Percentiles rank a stretch among this genome's conserved stretches.
Evolutionary conservation across 2,888 invertebrate genomes (phyloP).

Genomic region (Yponomeuta cagnagella): DNA sequence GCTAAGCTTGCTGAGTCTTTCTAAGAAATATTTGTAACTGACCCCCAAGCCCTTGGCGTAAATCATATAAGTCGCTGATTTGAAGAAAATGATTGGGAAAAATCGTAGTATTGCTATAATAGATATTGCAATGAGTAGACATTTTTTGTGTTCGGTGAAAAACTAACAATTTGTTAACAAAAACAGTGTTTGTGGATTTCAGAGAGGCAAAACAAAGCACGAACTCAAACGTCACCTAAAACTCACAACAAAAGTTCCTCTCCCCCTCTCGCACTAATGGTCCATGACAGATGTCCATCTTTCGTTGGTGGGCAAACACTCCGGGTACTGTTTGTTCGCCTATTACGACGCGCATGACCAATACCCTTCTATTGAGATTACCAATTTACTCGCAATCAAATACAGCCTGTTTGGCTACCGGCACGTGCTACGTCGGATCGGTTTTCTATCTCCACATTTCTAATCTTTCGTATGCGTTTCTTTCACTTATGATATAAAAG

Average conservation of each 20-base stretch:
- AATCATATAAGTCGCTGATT: too few relatives aligned
- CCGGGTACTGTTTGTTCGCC: slow-evolving; percentile 1
- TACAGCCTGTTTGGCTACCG: neutral
- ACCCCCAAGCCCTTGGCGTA: too few relatives aligned
- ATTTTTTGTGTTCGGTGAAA: too few relatives aligned
- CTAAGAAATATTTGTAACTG: too few relatives aligned
- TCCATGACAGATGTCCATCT: neutral
- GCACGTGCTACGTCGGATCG: neutral
- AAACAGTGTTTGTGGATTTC: neutral
- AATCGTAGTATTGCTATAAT: too few relatives aligned
- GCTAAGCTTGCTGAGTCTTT: too few relatives aligned
- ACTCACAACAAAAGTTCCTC: neutral
- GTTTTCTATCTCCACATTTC: neutral
- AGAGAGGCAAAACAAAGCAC: neutral
- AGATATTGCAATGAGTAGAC: too few relatives aligned
- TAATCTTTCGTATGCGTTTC: neutral
- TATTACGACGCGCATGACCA: neutral
- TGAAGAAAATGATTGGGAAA: too few relatives aligned
- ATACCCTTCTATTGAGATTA: slow-evolving; percentile 10
- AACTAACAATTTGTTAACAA: too few relatives aligned
- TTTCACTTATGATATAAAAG: neutral
- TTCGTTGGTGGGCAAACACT: slow-evolving; percentile 1
- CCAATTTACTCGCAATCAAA: slow-evolving; percentile 9
- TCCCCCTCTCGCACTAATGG: neutral
- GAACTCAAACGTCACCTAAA: neutral